Evolutionary conservation across 1,140 invertebrate species (phyloP), one percentile per base, ranked within the genome.

Genomic region (Apis laboriosa): DNA sequence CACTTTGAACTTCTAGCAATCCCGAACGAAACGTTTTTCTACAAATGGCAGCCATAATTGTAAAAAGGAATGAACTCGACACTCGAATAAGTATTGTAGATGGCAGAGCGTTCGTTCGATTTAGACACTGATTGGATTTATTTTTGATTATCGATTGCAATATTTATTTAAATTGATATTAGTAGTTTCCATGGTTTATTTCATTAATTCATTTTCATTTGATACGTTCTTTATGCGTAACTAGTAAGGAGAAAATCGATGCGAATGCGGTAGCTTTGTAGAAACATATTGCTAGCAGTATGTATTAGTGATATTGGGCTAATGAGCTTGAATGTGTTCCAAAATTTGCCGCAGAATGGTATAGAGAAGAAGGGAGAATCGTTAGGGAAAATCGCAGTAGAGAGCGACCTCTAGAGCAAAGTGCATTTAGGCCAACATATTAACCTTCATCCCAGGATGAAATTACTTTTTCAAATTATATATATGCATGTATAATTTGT

Each of bases 261-360:
- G 63, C 34, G 63, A 76, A 58, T 43, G 64, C 53, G 72, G 72
- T 66, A 51, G 49, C 51, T 15, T 66, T 24, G 15, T 49, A 51
- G 72, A 17, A 61, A 75, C 79, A 67, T 81, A 80, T 73, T 55
- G 77, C 77, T 8, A 24, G 24, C 0, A 43, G 79, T 81, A 81
- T 81, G 79, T 81, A 81, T 76, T 81, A 81, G 55, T 55, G 72
- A 81, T 81, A 81, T 17, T 17, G 53, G 63, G 63, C 79, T 76
- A 81, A 81, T 81, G 79, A 81, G 72, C 72, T 81, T 81, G 79
- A 81, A 81, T 61, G 34, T 34, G 79, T 81, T 81, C 79, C 79
- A 81, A 81, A 81, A 81, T 66, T 74, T 53, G 60, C 17, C n/a
- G 24, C 11, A 21, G 28, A 1, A 21, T 9, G 24, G 53, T 13